These are phyloP conservation scores for Hippocampus kuda DNA, from an alignment of 2,797 vertebrate species.

Conservation along the genomic window DNA sequence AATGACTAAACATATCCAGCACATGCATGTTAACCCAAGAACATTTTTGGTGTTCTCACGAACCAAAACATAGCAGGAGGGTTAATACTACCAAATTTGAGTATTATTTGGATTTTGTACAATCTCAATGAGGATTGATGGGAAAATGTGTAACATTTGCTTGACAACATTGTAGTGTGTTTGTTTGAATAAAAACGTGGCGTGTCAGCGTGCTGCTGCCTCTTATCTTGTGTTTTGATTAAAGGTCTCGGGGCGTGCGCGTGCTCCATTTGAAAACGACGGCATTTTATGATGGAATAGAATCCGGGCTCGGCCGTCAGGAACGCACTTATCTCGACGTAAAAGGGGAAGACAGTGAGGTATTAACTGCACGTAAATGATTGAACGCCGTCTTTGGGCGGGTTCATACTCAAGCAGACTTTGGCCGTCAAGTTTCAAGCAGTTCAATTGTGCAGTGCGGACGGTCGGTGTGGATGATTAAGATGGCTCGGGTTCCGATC, in stretches of 20 bases:
- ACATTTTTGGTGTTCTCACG: background rate
- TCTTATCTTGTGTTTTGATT: conserved; percentile 26
- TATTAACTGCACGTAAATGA: conserved; percentile 69
- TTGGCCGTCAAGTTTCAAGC: conserved; percentile 45
- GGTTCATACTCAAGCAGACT: conserved; percentile 54
- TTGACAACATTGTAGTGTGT: conserved; percentile 36
- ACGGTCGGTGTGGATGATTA: conserved; percentile 30
- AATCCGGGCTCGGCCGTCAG: conserved; percentile 21
- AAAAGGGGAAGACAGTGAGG: conserved; percentile 49
- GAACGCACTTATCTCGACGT: conserved; percentile 20
- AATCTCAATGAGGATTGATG: conserved; percentile 51
- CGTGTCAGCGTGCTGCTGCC: conserved; percentile 22
- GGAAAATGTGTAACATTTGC: conserved; percentile 22
- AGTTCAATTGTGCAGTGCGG: background rate
- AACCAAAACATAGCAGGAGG: background rate
- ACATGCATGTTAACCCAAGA: background rate
- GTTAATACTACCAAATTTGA: conserved; percentile 8
- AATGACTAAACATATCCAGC: background rate
- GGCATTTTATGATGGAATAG: conserved; percentile 32
- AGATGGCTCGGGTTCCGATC: conserved; percentile 44
- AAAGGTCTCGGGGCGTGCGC: conserved; percentile 9
- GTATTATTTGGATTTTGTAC: conserved; percentile 54
- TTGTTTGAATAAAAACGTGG: conserved; percentile 57
- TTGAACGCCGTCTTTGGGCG: conserved; percentile 40
- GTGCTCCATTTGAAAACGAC: conserved; percentile 11